Conservation (phyloP, 53 echinoderm and acorn worm genomes). For the Zoroaster sp. region DNA sequence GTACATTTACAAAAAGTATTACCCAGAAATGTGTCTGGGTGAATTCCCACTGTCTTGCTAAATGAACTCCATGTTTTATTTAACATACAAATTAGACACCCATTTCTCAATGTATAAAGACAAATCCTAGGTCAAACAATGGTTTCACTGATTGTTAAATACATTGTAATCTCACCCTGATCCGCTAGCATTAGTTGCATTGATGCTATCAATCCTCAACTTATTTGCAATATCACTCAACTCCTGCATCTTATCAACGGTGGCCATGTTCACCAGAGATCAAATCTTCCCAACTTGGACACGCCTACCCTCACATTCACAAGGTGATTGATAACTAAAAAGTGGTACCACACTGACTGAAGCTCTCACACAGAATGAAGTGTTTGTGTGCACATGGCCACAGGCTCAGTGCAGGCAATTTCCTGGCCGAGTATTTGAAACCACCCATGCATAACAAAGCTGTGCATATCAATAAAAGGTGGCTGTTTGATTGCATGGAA, state of each 20-base stretch:
- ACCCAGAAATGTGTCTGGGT: too few species aligned
- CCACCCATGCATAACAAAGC: background rate
- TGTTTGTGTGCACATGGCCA: background rate
- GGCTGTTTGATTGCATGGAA: background rate
- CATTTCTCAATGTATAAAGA: too few species aligned
- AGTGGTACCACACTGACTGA: background rate
- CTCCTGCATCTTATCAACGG: conserved; percentile 21
- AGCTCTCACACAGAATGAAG: background rate
- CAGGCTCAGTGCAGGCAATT: background rate
- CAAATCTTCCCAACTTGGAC: background rate
- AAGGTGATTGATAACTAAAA: background rate
- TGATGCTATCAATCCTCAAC: conserved; percentile 78
- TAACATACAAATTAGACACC: too few species aligned
- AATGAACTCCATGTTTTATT: too few species aligned
- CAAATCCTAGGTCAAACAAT: too few species aligned
- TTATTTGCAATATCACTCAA: conserved; percentile 81
- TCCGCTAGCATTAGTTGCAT: conserved; percentile 62
- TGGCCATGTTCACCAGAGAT: background rate
- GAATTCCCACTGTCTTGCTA: too few species aligned
- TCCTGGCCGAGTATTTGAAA: background rate
- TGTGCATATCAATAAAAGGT: background rate
- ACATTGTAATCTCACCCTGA: conserved; percentile 66
- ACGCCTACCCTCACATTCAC: background rate
- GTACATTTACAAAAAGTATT: too few species aligned
- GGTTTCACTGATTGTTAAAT: too few species aligned